Base-by-base conservation (phyloP, 2,797 vertebrate genomes). In the Lepilemur septentrionalis region DNA sequence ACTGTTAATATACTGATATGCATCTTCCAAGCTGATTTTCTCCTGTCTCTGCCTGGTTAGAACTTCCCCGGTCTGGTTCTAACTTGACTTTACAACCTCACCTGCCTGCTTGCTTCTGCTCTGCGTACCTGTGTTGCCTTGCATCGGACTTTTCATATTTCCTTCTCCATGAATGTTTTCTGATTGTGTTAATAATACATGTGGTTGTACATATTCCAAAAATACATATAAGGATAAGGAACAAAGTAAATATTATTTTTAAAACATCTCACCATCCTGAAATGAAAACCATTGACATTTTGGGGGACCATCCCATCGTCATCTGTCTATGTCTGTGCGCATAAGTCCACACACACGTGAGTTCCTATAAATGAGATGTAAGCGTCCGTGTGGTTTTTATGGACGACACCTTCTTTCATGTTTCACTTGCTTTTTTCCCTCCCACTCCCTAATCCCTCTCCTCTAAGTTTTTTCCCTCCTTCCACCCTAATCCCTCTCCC, bases 11-110 rank as follows among this genome's bases (percentile, higher is more conserved):
- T 9, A 23, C 9, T 43, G 70, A 15, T 14, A 4, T 4, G 2
- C 61, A n/a, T 75, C 61, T 20, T 35, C 2, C 14, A 48, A 5
- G 65, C 1, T 38, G 11, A 28, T 46, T 43, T 52, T 38, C 50
- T 41, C 17, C 17, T 0, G 0, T 20, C 57, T 67, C 5, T 32
- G 10, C 55, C 43, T 1, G 0, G 15, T 57, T 52, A 38, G 50
- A 50, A 43, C 38, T 69, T 63, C 35, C 70, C 72, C 72, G 41
- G 8, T 7, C 15, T 3, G 17, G 30, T 13, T 88, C 59, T 75
- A n/a, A 11, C 18, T 10, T 7, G 46, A 35, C 20, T 22, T 41
- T 8, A 30, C 41, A 70, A 0, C n/a, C 78, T 67, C 70, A 8
- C 57, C 55, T 41, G 2, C 11, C 43, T 43, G 28, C 63, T 32